A percentile compares a stretch with the other conserved stretches of the same genome.
phyloP scores from a whole-genome alignment of 2,797 vertebrate genomes.

The Pseudocheirus occidentalis region DNA sequence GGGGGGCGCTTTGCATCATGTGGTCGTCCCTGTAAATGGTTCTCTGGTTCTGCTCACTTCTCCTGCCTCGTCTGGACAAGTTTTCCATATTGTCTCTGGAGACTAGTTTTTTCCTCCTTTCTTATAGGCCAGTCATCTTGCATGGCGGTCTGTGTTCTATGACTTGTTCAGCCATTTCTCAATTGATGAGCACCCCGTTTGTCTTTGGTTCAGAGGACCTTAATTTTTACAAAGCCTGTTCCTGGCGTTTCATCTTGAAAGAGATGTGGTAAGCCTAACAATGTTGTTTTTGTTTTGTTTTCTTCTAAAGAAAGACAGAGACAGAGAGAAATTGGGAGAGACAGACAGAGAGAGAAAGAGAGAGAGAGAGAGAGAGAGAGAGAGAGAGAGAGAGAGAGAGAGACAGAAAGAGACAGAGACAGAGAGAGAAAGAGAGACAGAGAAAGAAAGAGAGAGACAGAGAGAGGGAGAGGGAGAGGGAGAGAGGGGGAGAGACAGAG shows the following conservation, averaged over 20 bases:
- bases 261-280: too few species aligned
- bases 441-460: background rate
- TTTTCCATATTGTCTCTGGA: too few species aligned
- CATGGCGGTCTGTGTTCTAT: fast-evolving
- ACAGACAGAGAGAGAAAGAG: too few species aligned
- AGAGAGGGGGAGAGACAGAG: background rate
- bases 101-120: too few species aligned
- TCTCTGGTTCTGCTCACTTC: background rate
- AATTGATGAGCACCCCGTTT: background rate
- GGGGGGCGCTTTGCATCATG: fast-evolving
- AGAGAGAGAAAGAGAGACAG: background rate
- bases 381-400: background rate
- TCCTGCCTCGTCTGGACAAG: too few species aligned
- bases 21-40: too few species aligned
- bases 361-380: background rate
- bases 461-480: background rate
- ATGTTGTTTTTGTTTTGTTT: background rate
- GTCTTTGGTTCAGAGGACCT: background rate
- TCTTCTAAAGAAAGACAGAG: background rate
- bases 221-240: background rate
- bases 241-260: too few species aligned
- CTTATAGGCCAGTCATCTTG: too few species aligned
- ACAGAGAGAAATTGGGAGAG: too few species aligned
- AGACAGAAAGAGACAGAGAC: too few species aligned
- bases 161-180: fast-evolving